Conservation (phyloP, 2,113 vertebrate species). For the Catagonus wagneri region DNA sequence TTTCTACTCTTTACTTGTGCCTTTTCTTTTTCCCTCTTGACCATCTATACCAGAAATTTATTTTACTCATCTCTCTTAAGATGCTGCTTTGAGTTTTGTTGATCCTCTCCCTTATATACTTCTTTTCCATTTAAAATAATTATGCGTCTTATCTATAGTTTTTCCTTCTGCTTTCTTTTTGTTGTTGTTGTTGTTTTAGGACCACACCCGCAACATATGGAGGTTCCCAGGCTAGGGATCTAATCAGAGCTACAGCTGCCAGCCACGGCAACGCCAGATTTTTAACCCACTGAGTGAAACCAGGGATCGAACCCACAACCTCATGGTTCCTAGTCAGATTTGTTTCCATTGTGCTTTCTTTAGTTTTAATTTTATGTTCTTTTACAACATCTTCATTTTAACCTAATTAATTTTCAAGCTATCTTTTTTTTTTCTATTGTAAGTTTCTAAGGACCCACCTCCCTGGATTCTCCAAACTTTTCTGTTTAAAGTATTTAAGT, state of each 20-base stretch:
- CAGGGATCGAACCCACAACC: too few relatives aligned
- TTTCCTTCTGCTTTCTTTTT: slow-evolving; percentile 31
- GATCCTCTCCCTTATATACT: not conserved
- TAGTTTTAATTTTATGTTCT: slow-evolving; percentile 32
- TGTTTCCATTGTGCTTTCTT: too few relatives aligned
- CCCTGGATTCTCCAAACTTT: not conserved
- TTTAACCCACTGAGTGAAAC: too few relatives aligned
- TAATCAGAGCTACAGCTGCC: too few relatives aligned
- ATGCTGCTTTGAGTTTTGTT: not conserved
- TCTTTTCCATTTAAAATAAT: not conserved
- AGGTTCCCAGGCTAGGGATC: too few relatives aligned
- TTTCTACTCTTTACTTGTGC: not conserved
- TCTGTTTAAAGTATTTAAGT: slow-evolving; percentile 37
- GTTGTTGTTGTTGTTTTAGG: too few relatives aligned
- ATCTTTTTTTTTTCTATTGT: not conserved
- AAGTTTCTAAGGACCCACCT: slow-evolving; percentile 25
- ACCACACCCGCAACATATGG: too few relatives aligned
- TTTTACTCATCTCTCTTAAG: not conserved
- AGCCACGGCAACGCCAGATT: too few relatives aligned
- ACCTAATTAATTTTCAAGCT: slow-evolving; percentile 20
- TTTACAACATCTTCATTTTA: slow-evolving; percentile 13
- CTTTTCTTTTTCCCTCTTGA: not conserved
- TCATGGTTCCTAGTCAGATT: too few relatives aligned
- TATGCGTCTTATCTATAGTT: not conserved
- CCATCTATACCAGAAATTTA: not conserved